These are phyloP conservation scores for Eupithecia inturbata DNA, from an alignment of 2,888 invertebrate genomes.

Conservation along the genomic window DNA sequence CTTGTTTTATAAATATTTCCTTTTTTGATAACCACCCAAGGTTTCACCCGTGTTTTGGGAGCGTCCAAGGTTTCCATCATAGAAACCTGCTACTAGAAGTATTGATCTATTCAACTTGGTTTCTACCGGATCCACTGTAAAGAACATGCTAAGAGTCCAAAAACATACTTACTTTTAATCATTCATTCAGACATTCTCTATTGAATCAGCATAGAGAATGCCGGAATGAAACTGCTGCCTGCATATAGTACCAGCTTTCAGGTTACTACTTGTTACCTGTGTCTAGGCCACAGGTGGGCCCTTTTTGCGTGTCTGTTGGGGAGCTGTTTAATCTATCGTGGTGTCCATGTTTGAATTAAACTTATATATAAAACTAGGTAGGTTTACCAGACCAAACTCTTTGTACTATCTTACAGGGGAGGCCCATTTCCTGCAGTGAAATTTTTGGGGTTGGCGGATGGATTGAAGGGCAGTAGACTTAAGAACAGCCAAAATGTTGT, in stretches of 20 bases:
- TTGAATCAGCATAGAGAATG: background rate
- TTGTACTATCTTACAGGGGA: background rate
- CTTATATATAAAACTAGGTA: background rate
- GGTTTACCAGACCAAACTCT: background rate
- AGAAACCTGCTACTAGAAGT: background rate
- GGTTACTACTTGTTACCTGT: no score
- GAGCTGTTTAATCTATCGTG: background rate
- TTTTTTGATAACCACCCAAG: conserved; percentile 24
- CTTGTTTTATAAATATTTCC: conserved; percentile 12
- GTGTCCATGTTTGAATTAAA: background rate
- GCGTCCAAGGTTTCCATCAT: background rate
- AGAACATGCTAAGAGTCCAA: no score
- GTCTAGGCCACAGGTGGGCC: no score
- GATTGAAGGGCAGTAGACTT: background rate
- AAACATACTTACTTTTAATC: no score
- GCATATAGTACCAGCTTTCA: no score
- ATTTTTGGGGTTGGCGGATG: background rate
- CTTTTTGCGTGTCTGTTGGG: no score
- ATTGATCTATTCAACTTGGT: background rate
- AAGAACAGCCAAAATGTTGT: background rate
- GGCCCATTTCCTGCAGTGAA: background rate
- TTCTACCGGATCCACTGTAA: background rate
- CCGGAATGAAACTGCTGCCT: background rate
- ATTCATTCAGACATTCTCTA: background rate
- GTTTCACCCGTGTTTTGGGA: conserved; percentile 8